Conservation (phyloP, 1,140 invertebrate species). For the Oedothorax gibbosus region DNA sequence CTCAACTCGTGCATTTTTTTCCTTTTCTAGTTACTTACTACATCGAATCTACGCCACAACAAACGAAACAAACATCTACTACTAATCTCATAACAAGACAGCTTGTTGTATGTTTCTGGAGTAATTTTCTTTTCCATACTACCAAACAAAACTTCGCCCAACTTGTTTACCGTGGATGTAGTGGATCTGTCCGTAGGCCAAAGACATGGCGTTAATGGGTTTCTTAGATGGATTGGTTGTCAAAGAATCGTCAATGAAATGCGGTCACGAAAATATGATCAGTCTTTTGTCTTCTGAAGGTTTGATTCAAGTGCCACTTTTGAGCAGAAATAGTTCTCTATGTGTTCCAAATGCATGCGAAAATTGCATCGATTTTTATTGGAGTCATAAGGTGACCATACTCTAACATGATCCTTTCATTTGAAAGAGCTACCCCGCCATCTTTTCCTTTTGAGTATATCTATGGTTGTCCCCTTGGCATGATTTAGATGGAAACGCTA, state of each 20-base stretch:
- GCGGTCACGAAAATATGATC: background rate
- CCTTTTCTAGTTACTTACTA: background rate
- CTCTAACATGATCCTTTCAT: no score
- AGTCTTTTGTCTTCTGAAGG: background rate
- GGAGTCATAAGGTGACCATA: no score
- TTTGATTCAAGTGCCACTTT: no score
- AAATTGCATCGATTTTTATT: no score
- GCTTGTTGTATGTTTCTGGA: background rate
- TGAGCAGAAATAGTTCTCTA: no score
- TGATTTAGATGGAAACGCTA: no score
- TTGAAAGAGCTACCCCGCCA: no score
- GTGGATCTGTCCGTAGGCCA: background rate
- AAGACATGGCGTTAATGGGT: background rate
- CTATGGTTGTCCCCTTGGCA: no score
- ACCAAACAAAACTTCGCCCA: background rate
- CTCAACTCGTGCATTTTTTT: slow-evolving; percentile 3
- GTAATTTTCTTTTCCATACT: background rate
- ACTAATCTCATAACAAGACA: slow-evolving; percentile 19
- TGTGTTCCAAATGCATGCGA: no score
- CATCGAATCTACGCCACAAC: background rate
- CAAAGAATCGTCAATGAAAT: background rate
- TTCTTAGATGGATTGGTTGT: background rate
- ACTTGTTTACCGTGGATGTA: background rate
- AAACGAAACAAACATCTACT: slow-evolving; percentile 23
- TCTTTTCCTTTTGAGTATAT: no score